Conservation (phyloP, 2,797 vertebrate species). For the Chanos chanos region DNA sequence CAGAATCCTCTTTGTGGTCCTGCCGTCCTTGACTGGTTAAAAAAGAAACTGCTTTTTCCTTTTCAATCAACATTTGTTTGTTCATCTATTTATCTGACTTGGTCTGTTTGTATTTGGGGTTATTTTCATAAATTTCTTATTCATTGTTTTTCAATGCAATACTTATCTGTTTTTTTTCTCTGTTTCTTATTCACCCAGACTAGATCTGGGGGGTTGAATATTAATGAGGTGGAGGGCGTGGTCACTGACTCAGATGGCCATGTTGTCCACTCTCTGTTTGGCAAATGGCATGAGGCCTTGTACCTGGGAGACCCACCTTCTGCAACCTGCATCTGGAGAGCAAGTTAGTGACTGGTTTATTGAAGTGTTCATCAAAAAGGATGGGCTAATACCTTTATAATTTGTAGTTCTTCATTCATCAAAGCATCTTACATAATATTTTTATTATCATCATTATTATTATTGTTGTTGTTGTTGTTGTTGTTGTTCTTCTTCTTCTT, state of each 20-base stretch:
- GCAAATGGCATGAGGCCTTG: conserved; percentile 93
- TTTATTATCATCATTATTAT: background rate
- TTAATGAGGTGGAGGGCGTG: conserved; percentile 89
- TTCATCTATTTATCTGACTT: background rate
- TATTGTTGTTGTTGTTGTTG: too few species aligned
- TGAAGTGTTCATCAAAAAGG: too few species aligned
- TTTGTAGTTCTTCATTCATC: too few species aligned
- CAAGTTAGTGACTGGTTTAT: conserved; percentile 76
- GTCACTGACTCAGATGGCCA: conserved; percentile 79
- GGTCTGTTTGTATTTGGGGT: background rate
- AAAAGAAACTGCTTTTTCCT: too few species aligned
- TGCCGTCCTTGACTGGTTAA: too few species aligned
- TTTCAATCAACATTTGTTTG: background rate
- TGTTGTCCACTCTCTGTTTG: conserved; percentile 83
- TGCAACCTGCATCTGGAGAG: conserved; percentile 89
- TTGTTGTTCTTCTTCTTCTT: too few species aligned
- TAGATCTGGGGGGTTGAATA: conserved; percentile 85
- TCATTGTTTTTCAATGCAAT: too few species aligned
- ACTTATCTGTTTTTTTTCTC: too few species aligned
- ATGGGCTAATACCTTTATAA: too few species aligned
- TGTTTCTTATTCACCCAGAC: conserved; percentile 68
- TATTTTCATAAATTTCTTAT: too few species aligned
- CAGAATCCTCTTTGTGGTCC: too few species aligned
- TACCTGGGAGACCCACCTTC: conserved; percentile 84
- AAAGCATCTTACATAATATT: background rate